A percentile compares a stretch with the other conserved stretches of the same genome.
phyloP scores from a whole-genome alignment of 2,797 vertebrate species.

The Melanotaenia maccullochi region DNA sequence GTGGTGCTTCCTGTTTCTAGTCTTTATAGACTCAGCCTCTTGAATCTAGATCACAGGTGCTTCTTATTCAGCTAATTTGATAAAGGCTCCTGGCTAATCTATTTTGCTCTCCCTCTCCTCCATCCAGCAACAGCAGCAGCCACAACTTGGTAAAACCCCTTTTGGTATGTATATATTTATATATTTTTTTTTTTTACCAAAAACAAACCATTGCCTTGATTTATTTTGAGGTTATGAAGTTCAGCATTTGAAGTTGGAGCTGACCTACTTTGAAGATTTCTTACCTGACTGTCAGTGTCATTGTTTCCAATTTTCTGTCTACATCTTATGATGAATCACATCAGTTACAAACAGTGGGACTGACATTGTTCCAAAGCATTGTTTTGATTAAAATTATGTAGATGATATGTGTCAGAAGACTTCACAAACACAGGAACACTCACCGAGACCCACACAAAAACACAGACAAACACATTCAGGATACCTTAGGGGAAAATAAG shows the following conservation, averaged over 20 bases:
- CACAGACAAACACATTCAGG: constrained; percentile 17
- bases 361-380: constrained; percentile 45
- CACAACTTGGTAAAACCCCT: no score
- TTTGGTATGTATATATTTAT: no score
- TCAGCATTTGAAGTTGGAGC: constrained; percentile 47
- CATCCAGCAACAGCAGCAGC: no score
- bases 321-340: constrained; percentile 35
- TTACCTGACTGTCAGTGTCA: constrained; percentile 28
- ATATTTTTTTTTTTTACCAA: neutral
- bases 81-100: no score
- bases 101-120: no score
- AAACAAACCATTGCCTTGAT: constrained; percentile 42
- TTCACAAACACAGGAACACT: constrained; percentile 7
- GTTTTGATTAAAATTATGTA: constrained; percentile 55
- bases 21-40: no score
- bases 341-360: constrained; percentile 29
- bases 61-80: no score
- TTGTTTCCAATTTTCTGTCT: constrained; percentile 27
- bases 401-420: constrained; percentile 51
- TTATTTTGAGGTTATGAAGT: constrained; percentile 56
- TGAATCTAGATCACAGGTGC: no score
- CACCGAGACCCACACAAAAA: neutral
- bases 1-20: no score
- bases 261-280: constrained; percentile 65
- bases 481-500: constrained; percentile 47